These are phyloP conservation scores for Acanthococcus lagerstroemiae DNA, from an alignment of 2,888 invertebrate species.

Conservation along the genomic window DNA sequence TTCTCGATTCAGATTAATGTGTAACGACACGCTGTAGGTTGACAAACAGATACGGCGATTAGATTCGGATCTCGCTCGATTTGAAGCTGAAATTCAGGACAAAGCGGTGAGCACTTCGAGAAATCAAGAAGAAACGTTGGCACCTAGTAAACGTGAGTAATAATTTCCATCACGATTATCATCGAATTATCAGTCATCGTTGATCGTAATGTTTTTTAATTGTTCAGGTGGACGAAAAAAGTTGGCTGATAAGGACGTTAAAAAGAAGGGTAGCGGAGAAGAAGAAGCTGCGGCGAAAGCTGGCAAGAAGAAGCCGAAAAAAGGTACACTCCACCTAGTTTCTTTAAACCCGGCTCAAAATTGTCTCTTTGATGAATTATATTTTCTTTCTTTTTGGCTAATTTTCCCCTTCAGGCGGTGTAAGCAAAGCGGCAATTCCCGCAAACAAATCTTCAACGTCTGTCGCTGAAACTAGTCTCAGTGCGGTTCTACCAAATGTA, in stretches of 20 bases:
- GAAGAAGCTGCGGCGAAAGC: constrained; percentile 44
- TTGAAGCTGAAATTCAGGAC: constrained; percentile 94
- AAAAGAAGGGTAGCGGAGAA: constrained; percentile 48
- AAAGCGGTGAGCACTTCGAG: constrained; percentile 71
- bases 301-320: constrained; percentile 51
- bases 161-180: too few species aligned
- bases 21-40: constrained; percentile 52
- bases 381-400: constrained; percentile 38
- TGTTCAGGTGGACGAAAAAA: constrained; percentile 57
- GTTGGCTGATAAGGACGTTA: constrained; percentile 54
- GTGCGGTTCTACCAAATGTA: constrained; percentile 42
- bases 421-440: constrained; percentile 15
- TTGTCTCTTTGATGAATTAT: not conserved
- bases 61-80: constrained; percentile 90
- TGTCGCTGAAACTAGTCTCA: constrained; percentile 18
- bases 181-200: too few species aligned
- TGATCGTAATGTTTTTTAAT: too few species aligned
- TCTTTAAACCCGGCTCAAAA: not conserved
- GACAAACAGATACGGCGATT: constrained; percentile 94
- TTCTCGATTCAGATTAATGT: too few species aligned
- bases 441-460: constrained; percentile 28
- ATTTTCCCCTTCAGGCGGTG: not conserved
- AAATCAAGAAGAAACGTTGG: constrained; percentile 51
- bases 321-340: too few species aligned
- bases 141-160: constrained; percentile 41